A percentile compares a stretch with the other conserved stretches of the same genome.
These are phyloP conservation scores for Calonectris borealis DNA, from an alignment of 2,113 vertebrate species.

Conservation along the genomic window DNA sequence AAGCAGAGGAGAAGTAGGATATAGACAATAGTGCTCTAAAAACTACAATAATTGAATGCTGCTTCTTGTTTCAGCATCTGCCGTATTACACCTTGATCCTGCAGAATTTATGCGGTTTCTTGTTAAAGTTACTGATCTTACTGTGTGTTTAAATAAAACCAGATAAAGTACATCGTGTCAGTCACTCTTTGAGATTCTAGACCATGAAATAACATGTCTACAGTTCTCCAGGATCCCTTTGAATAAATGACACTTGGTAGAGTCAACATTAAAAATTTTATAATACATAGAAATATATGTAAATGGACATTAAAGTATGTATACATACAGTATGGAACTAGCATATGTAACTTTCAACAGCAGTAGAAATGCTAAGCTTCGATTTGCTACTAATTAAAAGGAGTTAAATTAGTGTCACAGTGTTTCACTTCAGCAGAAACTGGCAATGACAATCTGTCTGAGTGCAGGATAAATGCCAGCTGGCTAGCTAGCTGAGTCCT, in stretches of 20 bases:
- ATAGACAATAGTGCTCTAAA: not conserved
- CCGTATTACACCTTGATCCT: not conserved
- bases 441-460: not conserved
- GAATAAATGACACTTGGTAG: not conserved
- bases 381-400: conserved; percentile 1
- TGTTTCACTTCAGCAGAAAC: conserved; percentile 25
- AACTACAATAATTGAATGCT: not conserved
- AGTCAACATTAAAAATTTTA: not conserved
- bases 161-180: not conserved
- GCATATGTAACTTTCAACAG: not conserved
- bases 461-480: not conserved
- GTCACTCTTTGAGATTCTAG: not conserved
- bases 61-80: not conserved
- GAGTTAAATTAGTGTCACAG: not conserved
- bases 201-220: not conserved
- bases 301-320: not conserved
- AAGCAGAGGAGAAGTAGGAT: not conserved
- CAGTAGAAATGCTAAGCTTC: not conserved
- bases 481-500: not conserved
- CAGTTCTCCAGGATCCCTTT: not conserved
- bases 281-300: not conserved
- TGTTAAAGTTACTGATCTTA: not conserved
- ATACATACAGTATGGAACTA: not conserved
- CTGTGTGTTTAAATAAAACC: not conserved
- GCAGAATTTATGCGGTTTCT: not conserved